Evolutionary conservation across 2,888 invertebrate species (phyloP), one percentile per base, ranked within the genome.

Genomic region (Agrypnus murinus): DNA sequence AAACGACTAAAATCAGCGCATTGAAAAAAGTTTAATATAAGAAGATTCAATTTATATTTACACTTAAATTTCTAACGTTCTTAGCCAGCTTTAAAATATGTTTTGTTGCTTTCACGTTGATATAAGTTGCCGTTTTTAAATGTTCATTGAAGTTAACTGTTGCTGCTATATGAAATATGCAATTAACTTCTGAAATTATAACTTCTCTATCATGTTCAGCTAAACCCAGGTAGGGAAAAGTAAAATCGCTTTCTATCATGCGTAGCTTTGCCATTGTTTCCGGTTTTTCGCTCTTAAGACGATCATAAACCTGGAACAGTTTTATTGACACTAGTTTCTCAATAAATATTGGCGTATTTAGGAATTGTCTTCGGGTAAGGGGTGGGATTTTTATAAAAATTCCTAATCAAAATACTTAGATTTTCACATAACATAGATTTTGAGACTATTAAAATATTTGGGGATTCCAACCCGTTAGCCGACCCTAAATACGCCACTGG

Each of bases 91-190:
- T 85, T n/a, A 94, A 81, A 69, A 94, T 84, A 76, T 91, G 89
- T 71, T 88, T 86, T 0, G 92, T 90, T 48, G 91, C 91, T 36
- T 89, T 84, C 7, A 93, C 89, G 84, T 94, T 94, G 83, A 93
- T 91, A 69, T 89, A 87, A 25, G 91, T 87, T 0, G 93, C 91
- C n/a, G 87, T 81, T 83, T 89, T 88, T 10, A 95, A 84, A 53
- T 88, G 88, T 80, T 93, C 93, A 80, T 93, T 92, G 81, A 94
- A 94, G 74, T 90, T 87, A 17, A 94, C 91, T 0, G 93, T 93
- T 0, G 93, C 94, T 1, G 93, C 94, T 53, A 90, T 90, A 82
- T 94, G 93, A 82, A 94, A 90, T n/a, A 94, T 90, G 55, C 92
- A 86, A 60, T 87, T 85, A 43, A 92, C 90, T 75, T 91, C 87